Evolutionary conservation across 2,797 vertebrate genomes (phyloP), one percentile per base, ranked within the genome.

Genomic region (Falco novaeseelandiae): DNA sequence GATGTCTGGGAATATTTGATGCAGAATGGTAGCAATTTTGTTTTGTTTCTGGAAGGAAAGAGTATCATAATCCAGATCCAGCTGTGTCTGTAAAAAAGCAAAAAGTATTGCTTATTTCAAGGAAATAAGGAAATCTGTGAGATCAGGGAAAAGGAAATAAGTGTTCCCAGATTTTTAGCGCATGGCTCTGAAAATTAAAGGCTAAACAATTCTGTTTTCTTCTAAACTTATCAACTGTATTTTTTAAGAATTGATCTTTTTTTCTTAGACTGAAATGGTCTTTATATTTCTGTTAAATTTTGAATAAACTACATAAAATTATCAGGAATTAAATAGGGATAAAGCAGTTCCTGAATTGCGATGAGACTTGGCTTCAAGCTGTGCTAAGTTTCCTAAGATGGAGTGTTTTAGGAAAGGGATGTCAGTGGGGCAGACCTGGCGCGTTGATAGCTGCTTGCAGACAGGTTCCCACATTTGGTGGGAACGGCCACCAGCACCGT

Each of bases 11-110:
- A 87, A 92, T 95, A 86, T 90, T 93, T 90, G 72, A 69, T 92
- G 79, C 92, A 94, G 84, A 97, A 85, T 91, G 79, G 83, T 78
- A 90, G 93, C 93, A 93, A 83, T 97, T 97, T 93, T 89, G 76
- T 89, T 97, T 97, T 95, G 93, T 97, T 95, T 96, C 72, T 94
- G 76, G 76, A 91, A 91, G 87, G 93, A 92, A 77, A 80, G 87
- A 44, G 92, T 92, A 34, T 84, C 79, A 54, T 82, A 93, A 90
- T 96, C 79, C 79, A 76, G 40, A 92, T 91, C 80, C 93, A 97
- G 93, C 89, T 96, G 89, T 90, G 89, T 79, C 92, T 79, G 91
- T 91, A 70, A 94, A 81, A 83, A 55, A 8, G 25, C 23, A 82
- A 52, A 49, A 89, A 71, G 58, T 76, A 46, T 76, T 21, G 79